A percentile compares a stretch with the other conserved stretches of the same genome.
Conservation (phyloP, 2,888 invertebrate genomes). For the Unio pictorum region DNA sequence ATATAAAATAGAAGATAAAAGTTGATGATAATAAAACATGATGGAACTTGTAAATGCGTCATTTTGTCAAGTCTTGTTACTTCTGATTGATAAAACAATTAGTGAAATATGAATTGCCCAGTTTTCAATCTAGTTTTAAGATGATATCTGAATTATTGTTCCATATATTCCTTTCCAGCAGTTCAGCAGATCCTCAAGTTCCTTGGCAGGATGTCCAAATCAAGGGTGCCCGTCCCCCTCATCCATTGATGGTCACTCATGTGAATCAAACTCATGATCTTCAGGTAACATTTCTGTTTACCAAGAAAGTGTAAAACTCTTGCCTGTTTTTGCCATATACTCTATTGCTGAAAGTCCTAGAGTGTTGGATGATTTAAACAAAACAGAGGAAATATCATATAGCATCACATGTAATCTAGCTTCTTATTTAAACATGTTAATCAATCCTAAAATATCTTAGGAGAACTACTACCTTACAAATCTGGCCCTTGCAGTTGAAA, state of each 20-base stretch:
- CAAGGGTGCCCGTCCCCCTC: constrained; percentile 62
- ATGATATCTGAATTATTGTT: not conserved
- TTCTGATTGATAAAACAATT: not conserved
- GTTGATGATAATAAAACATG: no score
- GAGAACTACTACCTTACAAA: no score
- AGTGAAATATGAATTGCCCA: not conserved
- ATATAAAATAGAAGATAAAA: no score
- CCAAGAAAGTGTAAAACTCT: no score
- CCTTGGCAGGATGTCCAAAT: constrained; percentile 49
- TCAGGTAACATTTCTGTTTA: constrained; percentile 37
- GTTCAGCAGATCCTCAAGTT: constrained; percentile 23
- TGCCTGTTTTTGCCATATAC: no score
- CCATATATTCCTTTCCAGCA: constrained; percentile 4
- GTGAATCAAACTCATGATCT: constrained; percentile 69
- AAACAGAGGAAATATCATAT: no score
- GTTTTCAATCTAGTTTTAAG: not conserved
- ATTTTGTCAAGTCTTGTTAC: not conserved
- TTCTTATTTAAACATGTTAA: no score
- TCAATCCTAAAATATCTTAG: no score
- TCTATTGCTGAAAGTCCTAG: no score
- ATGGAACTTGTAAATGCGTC: not conserved
- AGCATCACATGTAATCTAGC: no score
- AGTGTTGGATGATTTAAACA: no score
- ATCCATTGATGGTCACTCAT: constrained; percentile 69
- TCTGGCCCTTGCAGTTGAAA: no score